Evolutionary conservation across 2,113 vertebrate species (phyloP), one percentile per base, ranked within the genome.

Genomic region (Hypomesus transpacificus): DNA sequence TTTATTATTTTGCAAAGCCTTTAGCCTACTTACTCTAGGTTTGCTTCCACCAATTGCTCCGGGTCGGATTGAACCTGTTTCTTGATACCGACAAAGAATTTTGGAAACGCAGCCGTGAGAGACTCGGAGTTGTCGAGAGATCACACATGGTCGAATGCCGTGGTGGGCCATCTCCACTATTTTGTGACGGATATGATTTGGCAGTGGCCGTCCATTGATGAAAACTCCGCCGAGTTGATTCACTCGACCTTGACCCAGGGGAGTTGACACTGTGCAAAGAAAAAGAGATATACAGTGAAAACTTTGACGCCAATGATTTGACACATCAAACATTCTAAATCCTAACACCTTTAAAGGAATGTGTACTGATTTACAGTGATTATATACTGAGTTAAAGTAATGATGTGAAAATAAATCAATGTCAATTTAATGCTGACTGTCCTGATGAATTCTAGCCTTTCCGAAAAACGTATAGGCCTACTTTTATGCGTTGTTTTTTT

Each of bases 131-230:
- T 98, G 97, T 0, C 97, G 86, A 70, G 97, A 99, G 87, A 99
- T 99, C 85, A 98, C 96, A 74, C 97, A 99, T 86, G 97, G 97
- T 57, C 97, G 89, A 88, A 98, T 96, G 56, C 97, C 97, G 22
- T 99, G 97, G 72, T 99, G 97, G 9, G 97, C 97, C 96, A 99
- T 97, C 86, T 99, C 97, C 80, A 99, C 97, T 6, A 99, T 99
- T 88, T 98, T 98, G 81, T 99, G 97, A 2, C 97, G 93, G 82
- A 98, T 97, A 83, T 98, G 97, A 85, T 98, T 98, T 53, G 97
- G 97, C 56, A 99, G 83, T 0, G 97, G 97, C 1, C 97, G 90
- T 8, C 97, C 97, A 39, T 99, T 99, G 82, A 98, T 98, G 89
- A 99, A 99, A 69, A 98, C 96, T 56, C 96, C 96, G 0, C 97